Evolutionary conservation across 2,113 vertebrate genomes (phyloP).

Genomic region (Lycocorax pyrrhopterus): DNA sequence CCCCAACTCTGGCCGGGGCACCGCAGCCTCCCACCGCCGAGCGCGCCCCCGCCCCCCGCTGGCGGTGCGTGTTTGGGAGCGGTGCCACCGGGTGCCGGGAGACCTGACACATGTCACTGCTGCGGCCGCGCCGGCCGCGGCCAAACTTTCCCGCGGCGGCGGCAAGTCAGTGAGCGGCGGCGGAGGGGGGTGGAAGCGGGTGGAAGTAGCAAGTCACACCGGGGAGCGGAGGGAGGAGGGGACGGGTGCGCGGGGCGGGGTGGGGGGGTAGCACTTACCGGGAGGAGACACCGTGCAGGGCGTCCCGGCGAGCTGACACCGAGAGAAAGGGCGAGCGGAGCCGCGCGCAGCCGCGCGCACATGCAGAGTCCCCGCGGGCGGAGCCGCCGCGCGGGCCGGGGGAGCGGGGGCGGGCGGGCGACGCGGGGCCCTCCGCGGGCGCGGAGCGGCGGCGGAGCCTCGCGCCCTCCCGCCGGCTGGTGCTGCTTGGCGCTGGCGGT

Average conservation of each 20-base stretch:
- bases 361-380: too few species aligned
- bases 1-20: neutral
- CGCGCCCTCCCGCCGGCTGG: too few species aligned
- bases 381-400: too few species aligned
- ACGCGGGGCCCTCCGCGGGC: too few species aligned
- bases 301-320: too few species aligned
- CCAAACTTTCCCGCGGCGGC: slow-evolving; percentile 33
- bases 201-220: neutral
- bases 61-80: neutral
- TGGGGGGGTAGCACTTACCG: too few species aligned
- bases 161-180: neutral
- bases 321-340: too few species aligned
- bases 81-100: neutral
- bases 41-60: neutral
- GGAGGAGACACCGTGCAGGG: too few species aligned
- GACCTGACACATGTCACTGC: slow-evolving; percentile 65
- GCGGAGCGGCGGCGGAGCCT: too few species aligned
- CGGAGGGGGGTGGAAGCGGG: neutral
- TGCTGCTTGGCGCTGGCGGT: too few species aligned
- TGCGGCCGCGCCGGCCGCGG: neutral
- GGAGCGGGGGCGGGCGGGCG: too few species aligned
- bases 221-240: neutral
- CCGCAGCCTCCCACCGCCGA: neutral
- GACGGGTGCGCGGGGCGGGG: neutral
- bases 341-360: too few species aligned